Conservation (phyloP, 2,888 invertebrate genomes). For the Drosophila infuscata region DNA sequence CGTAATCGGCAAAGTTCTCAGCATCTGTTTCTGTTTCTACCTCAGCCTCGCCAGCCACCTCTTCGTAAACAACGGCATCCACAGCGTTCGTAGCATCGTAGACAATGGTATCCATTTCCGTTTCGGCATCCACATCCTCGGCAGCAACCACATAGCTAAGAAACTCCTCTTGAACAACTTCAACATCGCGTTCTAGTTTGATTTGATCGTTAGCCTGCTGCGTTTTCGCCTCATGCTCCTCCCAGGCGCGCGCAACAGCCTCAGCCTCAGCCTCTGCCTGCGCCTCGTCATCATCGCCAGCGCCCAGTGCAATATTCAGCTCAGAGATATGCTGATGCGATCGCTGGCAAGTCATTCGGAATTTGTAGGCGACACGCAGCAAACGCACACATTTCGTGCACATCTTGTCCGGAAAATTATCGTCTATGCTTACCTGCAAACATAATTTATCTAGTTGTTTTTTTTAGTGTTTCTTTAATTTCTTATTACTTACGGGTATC, state of each 20-base stretch:
- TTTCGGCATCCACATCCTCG: constrained; percentile 59
- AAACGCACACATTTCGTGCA: constrained; percentile 75
- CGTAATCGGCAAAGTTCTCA: constrained; percentile 62
- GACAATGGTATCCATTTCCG: constrained; percentile 55
- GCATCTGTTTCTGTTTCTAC: constrained; percentile 57
- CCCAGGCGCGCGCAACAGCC: constrained; percentile 53
- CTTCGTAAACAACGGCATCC: constrained; percentile 37
- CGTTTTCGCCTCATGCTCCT: constrained; percentile 43
- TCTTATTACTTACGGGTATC: constrained; percentile 73
- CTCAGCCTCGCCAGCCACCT: constrained; percentile 43
- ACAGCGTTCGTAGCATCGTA: constrained; percentile 43
- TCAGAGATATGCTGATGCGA: constrained; percentile 80
- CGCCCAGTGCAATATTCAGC: constrained; percentile 5
- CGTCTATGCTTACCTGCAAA: constrained; percentile 74
- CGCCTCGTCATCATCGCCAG: constrained; percentile 33
- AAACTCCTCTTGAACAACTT: constrained; percentile 28
- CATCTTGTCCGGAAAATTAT: constrained; percentile 82
- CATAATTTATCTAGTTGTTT: not conserved
- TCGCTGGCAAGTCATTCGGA: constrained; percentile 78
- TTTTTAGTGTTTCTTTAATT: not conserved
- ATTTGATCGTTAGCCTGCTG: constrained; percentile 26
- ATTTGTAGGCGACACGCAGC: constrained; percentile 77
- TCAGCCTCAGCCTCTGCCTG: constrained; percentile 44
- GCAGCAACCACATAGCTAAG: constrained; percentile 59
- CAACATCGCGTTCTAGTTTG: constrained; percentile 46